Percentiles rank a stretch among this genome's conserved stretches.
phyloP scores from a whole-genome alignment of 2,888 invertebrate species.

The Drosophila nr. medialis region DNA sequence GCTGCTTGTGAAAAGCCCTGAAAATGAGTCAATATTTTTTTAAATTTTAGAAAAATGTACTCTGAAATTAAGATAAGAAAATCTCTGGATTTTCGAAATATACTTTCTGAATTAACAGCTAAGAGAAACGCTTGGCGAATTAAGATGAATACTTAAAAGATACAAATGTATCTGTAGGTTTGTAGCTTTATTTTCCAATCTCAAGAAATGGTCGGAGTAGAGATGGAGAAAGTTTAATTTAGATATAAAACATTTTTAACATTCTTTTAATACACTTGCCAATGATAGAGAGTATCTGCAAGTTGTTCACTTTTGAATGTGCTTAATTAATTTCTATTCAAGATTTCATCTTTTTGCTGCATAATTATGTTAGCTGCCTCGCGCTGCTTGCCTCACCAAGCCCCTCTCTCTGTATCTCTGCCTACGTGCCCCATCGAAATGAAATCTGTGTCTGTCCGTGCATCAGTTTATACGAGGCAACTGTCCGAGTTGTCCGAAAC shows the following conservation, averaged over 20 bases:
- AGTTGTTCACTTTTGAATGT: not conserved
- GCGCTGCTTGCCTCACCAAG: constrained; percentile 11
- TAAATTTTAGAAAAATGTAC: not conserved
- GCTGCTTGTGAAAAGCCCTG: not conserved
- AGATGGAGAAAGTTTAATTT: not conserved
- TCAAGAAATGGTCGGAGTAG: not conserved
- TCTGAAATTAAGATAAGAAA: not conserved
- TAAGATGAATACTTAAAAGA: not conserved
- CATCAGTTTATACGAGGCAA: constrained; percentile 69
- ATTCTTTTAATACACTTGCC: not conserved
- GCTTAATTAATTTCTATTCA: constrained; percentile 12
- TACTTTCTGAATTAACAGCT: not conserved
- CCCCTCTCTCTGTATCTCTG: not conserved
- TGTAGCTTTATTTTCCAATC: not conserved
- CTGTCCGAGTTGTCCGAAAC: constrained; percentile 40
- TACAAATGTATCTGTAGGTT: not conserved
- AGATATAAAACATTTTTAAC: not conserved
- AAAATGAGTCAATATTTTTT: not conserved
- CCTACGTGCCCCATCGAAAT: not conserved
- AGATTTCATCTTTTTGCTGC: constrained; percentile 64
- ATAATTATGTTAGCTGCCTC: constrained; percentile 61
- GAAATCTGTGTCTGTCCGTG: constrained; percentile 27
- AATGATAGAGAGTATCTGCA: not conserved
- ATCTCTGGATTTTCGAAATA: not conserved
- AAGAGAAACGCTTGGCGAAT: not conserved